These are phyloP conservation scores for Callosobruchus maculatus DNA, from an alignment of 2,888 invertebrate genomes.

Conservation along the genomic window DNA sequence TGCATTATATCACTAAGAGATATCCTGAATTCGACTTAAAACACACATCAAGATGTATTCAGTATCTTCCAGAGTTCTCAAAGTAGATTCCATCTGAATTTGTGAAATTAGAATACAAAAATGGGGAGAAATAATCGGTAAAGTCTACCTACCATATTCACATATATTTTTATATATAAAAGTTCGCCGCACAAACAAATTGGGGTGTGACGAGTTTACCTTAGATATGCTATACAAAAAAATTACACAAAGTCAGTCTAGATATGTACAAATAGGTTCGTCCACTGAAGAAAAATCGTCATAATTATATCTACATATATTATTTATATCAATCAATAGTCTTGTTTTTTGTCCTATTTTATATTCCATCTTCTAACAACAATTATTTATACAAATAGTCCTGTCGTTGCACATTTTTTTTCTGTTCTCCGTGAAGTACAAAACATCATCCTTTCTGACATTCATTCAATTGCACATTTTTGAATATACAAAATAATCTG, in stretches of 20 bases:
- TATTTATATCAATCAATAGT: slow-evolving; percentile 17
- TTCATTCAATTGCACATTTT: slow-evolving; percentile 1
- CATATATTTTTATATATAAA: slow-evolving; percentile 22
- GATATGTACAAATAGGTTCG: slow-evolving; percentile 39
- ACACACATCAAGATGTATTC: no score
- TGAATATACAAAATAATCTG: background rate
- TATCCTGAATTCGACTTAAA: no score
- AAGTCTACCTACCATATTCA: slow-evolving; percentile 17
- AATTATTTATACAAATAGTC: slow-evolving; percentile 1
- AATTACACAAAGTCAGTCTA: slow-evolving; percentile 41
- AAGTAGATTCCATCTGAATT: background rate
- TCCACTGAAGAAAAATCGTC: slow-evolving; percentile 11
- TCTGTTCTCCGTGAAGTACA: background rate
- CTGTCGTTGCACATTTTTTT: slow-evolving; percentile 9
- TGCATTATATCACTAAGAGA: no score
- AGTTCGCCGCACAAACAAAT: background rate
- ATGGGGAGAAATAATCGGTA: slow-evolving; percentile 6
- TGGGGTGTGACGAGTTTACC: background rate
- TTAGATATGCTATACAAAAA: slow-evolving; percentile 32
- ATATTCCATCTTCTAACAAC: slow-evolving; percentile 6
- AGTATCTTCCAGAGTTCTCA: background rate
- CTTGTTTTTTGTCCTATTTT: slow-evolving; percentile 14
- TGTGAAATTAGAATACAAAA: slow-evolving; percentile 15
- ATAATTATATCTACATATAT: background rate
- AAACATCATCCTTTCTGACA: background rate